These are phyloP conservation scores for Onychomys leucogaster DNA, from an alignment of 2,797 vertebrate genomes.

Conservation along the genomic window DNA sequence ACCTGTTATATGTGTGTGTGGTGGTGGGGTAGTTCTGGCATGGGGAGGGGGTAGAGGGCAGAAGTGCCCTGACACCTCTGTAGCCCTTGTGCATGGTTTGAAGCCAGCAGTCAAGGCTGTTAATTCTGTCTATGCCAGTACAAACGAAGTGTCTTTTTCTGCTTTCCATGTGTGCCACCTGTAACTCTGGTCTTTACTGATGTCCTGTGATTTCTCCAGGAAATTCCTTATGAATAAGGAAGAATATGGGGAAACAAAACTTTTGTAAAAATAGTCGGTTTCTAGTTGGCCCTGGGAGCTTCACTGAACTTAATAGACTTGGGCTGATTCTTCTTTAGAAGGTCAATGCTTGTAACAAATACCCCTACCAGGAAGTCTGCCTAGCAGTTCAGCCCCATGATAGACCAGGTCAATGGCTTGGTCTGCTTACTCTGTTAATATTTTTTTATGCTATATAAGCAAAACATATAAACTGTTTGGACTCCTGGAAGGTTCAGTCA, in stretches of 20 bases:
- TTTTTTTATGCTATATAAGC: conserved; percentile 29
- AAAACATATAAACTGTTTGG: not conserved
- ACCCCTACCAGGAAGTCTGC: not conserved
- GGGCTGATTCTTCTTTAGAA: conserved; percentile 42
- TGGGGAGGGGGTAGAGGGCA: not conserved
- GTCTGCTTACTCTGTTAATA: not conserved
- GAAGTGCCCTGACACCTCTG: not conserved
- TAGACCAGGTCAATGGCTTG: not conserved
- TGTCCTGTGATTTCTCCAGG: conserved; percentile 63
- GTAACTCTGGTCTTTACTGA: conserved; percentile 61
- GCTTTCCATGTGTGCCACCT: conserved; percentile 14
- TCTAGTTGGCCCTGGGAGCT: not conserved
- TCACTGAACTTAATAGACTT: conserved; percentile 31
- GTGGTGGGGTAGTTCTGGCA: not conserved
- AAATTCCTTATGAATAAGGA: conserved; percentile 32
- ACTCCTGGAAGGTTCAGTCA: not conserved
- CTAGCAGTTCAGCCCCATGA: not conserved
- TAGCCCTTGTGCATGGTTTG: not conserved
- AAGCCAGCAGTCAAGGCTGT: conserved; percentile 5
- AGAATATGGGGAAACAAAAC: conserved; percentile 45
- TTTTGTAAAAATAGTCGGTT: conserved; percentile 31
- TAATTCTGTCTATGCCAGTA: not conserved
- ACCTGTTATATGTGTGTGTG: conserved; percentile 53
- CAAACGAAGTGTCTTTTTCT: conserved; percentile 46
- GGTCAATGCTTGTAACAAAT: not conserved